phyloP scores from a whole-genome alignment of 2,797 vertebrate genomes.

The Sebastes hopkinsi region DNA sequence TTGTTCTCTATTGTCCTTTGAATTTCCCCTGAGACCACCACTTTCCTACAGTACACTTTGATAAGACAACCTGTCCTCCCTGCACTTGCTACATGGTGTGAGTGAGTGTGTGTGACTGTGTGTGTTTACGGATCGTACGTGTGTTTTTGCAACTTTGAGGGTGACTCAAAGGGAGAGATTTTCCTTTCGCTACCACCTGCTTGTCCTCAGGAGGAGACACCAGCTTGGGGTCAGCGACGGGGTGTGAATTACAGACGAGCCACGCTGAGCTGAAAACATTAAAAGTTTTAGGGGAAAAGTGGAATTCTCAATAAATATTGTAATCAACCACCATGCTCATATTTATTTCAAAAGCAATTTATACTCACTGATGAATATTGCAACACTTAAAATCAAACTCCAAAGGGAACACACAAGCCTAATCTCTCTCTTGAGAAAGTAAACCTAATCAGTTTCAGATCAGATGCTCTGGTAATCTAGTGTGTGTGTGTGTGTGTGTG shows the following conservation, averaged over 20 bases:
- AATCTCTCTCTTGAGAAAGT: background rate
- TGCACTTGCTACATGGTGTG: slow-evolving; percentile 37
- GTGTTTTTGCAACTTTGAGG: slow-evolving; percentile 34
- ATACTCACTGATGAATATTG: slow-evolving; percentile 25
- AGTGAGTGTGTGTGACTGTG: background rate
- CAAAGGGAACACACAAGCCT: background rate
- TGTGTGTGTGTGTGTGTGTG: background rate
- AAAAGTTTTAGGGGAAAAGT: background rate
- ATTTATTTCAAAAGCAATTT: slow-evolving; percentile 8
- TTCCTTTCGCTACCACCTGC: slow-evolving; percentile 22
- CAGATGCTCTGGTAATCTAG: slow-evolving; percentile 19
- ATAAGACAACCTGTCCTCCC: slow-evolving; percentile 69
- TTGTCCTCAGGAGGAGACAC: slow-evolving; percentile 28
- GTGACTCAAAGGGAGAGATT: slow-evolving; percentile 35
- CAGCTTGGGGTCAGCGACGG: slow-evolving; percentile 9
- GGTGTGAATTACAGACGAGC: slow-evolving; percentile 24
- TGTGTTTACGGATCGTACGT: background rate
- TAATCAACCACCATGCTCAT: background rate
- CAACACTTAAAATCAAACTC: slow-evolving; percentile 1
- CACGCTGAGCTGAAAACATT: background rate
- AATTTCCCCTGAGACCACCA: slow-evolving; percentile 67
- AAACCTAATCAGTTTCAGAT: slow-evolving; percentile 36
- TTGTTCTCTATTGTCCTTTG: slow-evolving; percentile 72
- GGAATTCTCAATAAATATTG: background rate
- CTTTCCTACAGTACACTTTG: slow-evolving; percentile 64